Evolutionary conservation across 2,797 vertebrate genomes (phyloP).

Genomic region (Sebastes trivittatus): DNA sequence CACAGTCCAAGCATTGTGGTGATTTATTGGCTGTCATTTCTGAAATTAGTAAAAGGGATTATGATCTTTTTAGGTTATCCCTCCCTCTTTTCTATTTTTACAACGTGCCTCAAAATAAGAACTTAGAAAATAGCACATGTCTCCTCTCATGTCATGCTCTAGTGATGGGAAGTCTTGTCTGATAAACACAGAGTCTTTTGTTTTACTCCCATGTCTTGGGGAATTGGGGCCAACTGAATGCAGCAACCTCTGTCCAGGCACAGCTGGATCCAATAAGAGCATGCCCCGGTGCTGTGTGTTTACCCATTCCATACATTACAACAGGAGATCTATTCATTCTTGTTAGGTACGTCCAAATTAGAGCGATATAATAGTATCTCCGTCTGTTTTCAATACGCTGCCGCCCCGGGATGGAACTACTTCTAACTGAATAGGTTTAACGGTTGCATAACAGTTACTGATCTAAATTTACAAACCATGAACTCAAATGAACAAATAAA

Average conservation of each 20-base stretch:
- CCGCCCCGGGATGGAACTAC: not conserved
- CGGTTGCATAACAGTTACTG: not conserved
- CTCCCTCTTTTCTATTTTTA: slow-evolving; percentile 23
- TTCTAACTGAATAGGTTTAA: not conserved
- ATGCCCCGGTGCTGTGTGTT: slow-evolving; percentile 52
- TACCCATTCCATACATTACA: slow-evolving; percentile 71
- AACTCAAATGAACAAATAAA: not conserved
- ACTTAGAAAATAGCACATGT: slow-evolving; percentile 10
- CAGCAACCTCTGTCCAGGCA: slow-evolving; percentile 52
- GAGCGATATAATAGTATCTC: not conserved
- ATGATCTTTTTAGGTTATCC: not conserved
- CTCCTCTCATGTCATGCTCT: slow-evolving; percentile 19
- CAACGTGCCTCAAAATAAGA: slow-evolving; percentile 1
- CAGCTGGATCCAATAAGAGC: slow-evolving; percentile 76
- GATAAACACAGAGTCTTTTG: slow-evolving; percentile 68
- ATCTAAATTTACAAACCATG: not conserved
- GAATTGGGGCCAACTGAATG: slow-evolving; percentile 65
- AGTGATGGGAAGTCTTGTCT: slow-evolving; percentile 49
- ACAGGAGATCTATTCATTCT: slow-evolving; percentile 59
- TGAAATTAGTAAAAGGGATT: slow-evolving; percentile 1
- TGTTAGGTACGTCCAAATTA: not conserved
- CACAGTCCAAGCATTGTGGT: not conserved
- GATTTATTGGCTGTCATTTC: slow-evolving; percentile 17
- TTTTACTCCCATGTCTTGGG: slow-evolving; percentile 56
- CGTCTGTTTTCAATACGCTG: not conserved